phyloP scores from a whole-genome alignment of 2,797 vertebrate species.

The Stomatorhinus walkeri region DNA sequence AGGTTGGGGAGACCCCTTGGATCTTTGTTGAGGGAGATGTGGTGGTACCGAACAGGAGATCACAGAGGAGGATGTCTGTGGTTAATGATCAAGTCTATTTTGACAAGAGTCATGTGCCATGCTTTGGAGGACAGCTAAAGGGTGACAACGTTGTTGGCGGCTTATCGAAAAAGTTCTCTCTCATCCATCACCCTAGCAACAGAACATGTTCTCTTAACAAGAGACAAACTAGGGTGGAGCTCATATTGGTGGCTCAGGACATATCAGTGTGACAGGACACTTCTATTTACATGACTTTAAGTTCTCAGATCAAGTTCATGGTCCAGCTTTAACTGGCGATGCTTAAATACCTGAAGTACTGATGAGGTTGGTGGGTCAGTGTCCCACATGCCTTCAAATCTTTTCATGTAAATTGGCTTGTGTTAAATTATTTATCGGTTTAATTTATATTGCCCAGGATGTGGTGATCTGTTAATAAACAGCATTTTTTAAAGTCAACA shows the following conservation, averaged over 20 bases:
- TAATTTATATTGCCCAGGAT: constrained; percentile 7
- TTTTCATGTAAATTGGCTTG: neutral
- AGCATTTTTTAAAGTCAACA: constrained; percentile 38
- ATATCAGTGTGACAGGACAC: neutral
- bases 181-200: constrained; percentile 44
- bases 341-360: neutral
- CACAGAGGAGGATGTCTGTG: neutral
- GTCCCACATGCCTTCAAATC: neutral
- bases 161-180: constrained; percentile 64
- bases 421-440: neutral
- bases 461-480: constrained; percentile 6
- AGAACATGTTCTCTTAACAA: constrained; percentile 38
- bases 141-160: constrained; percentile 63
- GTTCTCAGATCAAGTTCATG: neutral
- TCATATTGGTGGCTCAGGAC: neutral
- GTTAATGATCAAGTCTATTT: neutral
- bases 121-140: constrained; percentile 45
- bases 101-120: neutral
- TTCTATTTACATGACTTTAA: neutral
- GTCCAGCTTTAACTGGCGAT: neutral
- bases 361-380: neutral
- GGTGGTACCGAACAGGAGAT: neutral
- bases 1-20: neutral
- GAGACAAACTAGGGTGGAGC: constrained; percentile 49
- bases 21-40: neutral